phyloP scores from a whole-genome alignment of 2,797 vertebrate species.

The Salmo trutta region DNA sequence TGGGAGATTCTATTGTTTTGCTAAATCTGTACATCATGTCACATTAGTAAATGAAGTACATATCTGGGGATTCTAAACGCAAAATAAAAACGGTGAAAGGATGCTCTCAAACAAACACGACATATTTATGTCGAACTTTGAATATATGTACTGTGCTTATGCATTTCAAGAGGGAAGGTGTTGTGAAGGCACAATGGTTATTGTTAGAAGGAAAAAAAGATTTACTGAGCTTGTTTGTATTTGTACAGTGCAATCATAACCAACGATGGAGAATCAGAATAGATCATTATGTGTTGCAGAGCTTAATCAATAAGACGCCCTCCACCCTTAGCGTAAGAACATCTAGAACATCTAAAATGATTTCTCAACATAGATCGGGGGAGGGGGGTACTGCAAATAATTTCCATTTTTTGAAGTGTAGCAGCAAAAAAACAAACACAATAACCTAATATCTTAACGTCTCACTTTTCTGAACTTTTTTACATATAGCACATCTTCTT shows the following conservation, averaged over 20 bases:
- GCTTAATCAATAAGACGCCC: slow-evolving; percentile 3
- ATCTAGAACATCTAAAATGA: slow-evolving; percentile 27
- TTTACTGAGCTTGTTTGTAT: slow-evolving; percentile 33
- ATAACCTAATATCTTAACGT: slow-evolving; percentile 80
- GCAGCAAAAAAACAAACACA: slow-evolving; percentile 81
- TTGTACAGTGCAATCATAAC: slow-evolving; percentile 54
- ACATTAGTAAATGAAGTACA: neutral
- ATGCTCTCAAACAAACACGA: neutral
- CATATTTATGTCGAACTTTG: slow-evolving; percentile 37
- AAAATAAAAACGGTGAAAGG: neutral
- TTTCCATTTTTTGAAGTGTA: slow-evolving; percentile 77
- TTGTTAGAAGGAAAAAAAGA: slow-evolving; percentile 42
- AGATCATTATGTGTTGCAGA: neutral
- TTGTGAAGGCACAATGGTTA: slow-evolving; percentile 68
- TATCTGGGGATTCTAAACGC: neutral
- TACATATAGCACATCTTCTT: slow-evolving; percentile 78
- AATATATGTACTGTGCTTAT: slow-evolving; percentile 61
- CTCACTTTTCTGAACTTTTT: slow-evolving; percentile 69
- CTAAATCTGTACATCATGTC: neutral
- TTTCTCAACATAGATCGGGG: slow-evolving; percentile 20
- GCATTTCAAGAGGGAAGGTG: slow-evolving; percentile 38
- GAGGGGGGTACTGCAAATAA: slow-evolving; percentile 77
- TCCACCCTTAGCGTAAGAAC: slow-evolving; percentile 32
- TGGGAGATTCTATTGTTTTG: neutral
- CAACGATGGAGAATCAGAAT: slow-evolving; percentile 14